These are phyloP conservation scores for Acropternis orthonyx DNA, from an alignment of 2,797 vertebrate species.

Conservation along the genomic window DNA sequence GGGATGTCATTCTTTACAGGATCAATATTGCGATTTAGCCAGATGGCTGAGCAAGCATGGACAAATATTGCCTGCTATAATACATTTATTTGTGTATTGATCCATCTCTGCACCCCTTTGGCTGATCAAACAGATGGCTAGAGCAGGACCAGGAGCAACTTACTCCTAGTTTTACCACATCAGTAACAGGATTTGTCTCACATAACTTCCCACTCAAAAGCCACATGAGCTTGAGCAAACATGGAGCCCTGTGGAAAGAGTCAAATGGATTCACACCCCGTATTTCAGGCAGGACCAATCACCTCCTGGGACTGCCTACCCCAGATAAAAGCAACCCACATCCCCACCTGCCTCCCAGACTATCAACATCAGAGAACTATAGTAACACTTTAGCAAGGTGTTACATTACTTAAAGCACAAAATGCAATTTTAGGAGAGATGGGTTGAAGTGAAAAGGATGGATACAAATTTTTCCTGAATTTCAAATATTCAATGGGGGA, in stretches of 20 bases:
- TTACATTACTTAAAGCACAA: neutral
- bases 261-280: neutral
- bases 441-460: neutral
- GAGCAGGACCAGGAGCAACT: neutral
- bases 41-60: neutral
- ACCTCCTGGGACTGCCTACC: neutral
- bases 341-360: neutral
- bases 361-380: neutral
- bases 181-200: neutral
- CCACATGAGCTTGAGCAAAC: neutral
- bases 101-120: neutral
- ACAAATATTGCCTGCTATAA: neutral
- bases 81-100: neutral
- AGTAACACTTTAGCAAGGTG: neutral
- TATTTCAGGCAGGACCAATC: neutral
- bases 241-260: neutral
- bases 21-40: conserved; percentile 26
- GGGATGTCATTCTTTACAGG: neutral
- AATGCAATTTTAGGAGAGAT: neutral
- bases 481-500: neutral
- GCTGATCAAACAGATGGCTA: neutral
- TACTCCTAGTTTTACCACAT: neutral
- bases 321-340: neutral
- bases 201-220: neutral
- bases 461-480: neutral